Percentiles rank a stretch among this genome's conserved stretches.
Evolutionary conservation across 1,140 invertebrate genomes (phyloP).

Genomic region (Akabosia matsudoensis): DNA sequence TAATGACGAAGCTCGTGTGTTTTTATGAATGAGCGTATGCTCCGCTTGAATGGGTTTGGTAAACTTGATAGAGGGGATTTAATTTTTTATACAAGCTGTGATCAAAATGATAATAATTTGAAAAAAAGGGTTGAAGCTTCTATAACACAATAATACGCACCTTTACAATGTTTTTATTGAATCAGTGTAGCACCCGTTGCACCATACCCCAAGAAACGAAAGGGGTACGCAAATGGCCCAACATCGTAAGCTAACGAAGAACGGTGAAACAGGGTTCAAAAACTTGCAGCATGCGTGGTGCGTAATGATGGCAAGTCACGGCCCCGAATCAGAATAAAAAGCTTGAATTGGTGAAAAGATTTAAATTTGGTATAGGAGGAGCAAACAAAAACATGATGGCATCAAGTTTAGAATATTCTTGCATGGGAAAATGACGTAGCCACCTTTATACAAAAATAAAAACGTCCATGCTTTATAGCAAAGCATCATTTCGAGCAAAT

Average conservation of each 20-base stretch:
- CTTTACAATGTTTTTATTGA: background rate
- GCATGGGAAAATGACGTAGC: too few relatives aligned
- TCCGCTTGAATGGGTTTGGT: background rate
- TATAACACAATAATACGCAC: background rate
- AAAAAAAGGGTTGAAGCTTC: slow-evolving; percentile 6
- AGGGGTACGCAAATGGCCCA: background rate
- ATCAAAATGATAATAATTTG: slow-evolving; percentile 5
- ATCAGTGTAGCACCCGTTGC: background rate
- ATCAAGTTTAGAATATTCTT: too few relatives aligned
- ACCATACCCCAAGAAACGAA: slow-evolving; percentile 1
- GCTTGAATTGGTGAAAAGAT: background rate
- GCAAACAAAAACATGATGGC: background rate
- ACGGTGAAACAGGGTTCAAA: background rate
- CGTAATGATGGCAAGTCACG: background rate
- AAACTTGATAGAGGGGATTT: background rate
- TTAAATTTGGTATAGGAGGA: background rate
- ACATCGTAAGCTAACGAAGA: background rate
- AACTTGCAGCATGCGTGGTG: slow-evolving; percentile 8
- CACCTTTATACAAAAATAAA: too few relatives aligned
- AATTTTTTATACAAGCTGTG: slow-evolving; percentile 14
- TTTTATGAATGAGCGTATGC: too few relatives aligned
- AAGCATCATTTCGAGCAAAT: too few relatives aligned
- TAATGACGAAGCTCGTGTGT: background rate
- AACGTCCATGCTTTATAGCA: too few relatives aligned
- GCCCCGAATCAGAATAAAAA: slow-evolving; percentile 1